Conservation (phyloP, 2,797 vertebrate species). For the Micropoecilia bifurca region DNA sequence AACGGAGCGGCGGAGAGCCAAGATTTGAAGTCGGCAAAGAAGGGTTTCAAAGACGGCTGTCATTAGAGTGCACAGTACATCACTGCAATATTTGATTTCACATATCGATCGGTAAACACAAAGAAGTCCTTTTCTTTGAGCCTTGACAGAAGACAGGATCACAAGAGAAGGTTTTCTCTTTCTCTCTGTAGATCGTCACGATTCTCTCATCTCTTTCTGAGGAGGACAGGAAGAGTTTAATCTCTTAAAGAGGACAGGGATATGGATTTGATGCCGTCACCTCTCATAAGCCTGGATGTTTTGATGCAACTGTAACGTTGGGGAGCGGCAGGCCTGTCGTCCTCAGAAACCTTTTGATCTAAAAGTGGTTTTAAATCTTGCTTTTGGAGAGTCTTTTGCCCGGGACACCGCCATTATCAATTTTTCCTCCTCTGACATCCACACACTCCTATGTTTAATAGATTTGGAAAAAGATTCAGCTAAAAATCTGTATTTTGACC, state of each 20-base stretch:
- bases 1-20: slow-evolving; percentile 33
- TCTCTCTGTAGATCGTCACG: slow-evolving; percentile 5
- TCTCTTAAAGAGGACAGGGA: slow-evolving; percentile 2
- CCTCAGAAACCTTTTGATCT: neutral
- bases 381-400: neutral
- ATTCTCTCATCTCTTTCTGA: slow-evolving; percentile 1
- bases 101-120: slow-evolving; percentile 24
- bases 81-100: slow-evolving; percentile 6
- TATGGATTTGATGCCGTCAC: neutral
- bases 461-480: neutral
- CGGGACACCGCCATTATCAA: neutral
- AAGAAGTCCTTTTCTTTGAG: slow-evolving; percentile 10
- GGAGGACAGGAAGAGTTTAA: slow-evolving; percentile 2
- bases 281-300: neutral
- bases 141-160: neutral
- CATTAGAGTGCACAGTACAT: neutral
- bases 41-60: slow-evolving; percentile 9
- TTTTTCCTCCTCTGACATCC: neutral
- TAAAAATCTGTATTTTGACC: neutral
- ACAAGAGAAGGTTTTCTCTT: slow-evolving; percentile 33
- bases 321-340: neutral
- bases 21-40: slow-evolving; percentile 13
- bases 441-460: neutral
- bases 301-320: neutral
- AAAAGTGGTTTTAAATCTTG: neutral